Conservation (phyloP, 2,797 vertebrate genomes). For the Nyctibius grandis region DNA sequence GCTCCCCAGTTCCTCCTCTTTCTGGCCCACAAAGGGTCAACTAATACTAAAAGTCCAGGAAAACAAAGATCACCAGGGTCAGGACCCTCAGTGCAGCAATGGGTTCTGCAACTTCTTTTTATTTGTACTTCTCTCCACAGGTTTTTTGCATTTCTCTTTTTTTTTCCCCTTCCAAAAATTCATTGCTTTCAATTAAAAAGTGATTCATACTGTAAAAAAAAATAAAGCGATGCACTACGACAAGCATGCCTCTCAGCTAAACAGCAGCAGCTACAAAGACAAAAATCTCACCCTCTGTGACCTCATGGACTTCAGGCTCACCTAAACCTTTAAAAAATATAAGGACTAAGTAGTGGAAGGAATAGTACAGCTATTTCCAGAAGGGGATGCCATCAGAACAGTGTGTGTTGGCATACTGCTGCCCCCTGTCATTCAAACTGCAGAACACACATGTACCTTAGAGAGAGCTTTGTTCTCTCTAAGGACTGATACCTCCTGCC, state of each 20-base stretch:
- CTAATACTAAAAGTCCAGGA: neutral
- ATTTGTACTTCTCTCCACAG: neutral
- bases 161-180: neutral
- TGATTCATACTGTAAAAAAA: neutral
- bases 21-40: neutral
- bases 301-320: neutral
- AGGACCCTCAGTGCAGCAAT: neutral
- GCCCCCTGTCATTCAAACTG: neutral
- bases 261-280: neutral
- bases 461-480: neutral
- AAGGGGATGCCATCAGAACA: neutral
- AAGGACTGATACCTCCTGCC: neutral
- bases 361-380: neutral
- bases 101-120: neutral
- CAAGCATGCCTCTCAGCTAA: neutral
- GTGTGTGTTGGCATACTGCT: neutral
- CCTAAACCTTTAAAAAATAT: neutral
- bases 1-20: neutral
- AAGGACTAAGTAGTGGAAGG: neutral
- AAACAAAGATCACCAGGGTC: neutral
- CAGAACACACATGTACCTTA: neutral
- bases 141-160: neutral
- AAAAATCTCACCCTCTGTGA: neutral
- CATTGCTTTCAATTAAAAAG: neutral
- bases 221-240: neutral